Percentiles rank a stretch among this genome's conserved stretches.
Conservation (phyloP, 2,888 invertebrate species). For the Pristionchus fissidentatus region DNA sequence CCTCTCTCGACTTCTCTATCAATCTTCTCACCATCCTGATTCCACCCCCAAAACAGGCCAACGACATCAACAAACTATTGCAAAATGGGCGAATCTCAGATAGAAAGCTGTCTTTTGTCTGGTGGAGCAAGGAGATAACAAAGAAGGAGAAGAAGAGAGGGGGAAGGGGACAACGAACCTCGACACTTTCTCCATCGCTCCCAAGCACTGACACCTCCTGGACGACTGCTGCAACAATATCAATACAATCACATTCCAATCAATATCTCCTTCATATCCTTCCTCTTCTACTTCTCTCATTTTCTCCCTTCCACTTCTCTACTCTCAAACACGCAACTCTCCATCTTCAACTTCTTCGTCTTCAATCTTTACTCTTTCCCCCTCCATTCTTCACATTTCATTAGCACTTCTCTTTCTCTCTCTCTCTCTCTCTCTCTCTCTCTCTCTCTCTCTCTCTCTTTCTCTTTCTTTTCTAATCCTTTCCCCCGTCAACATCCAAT, state of each 20-base stretch:
- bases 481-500: too few species aligned
- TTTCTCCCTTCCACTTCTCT: background rate
- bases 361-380: background rate
- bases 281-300: background rate
- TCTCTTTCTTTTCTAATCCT: too few species aligned
- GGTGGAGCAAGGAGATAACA: too few species aligned
- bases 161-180: slow-evolving; percentile 65
- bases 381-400: background rate
- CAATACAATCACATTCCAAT: background rate
- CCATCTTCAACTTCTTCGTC: background rate
- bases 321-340: background rate
- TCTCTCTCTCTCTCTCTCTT: too few species aligned
- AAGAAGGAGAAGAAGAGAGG: too few species aligned
- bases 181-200: slow-evolving; percentile 75
- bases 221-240: slow-evolving; percentile 72
- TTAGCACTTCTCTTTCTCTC: background rate
- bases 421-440: too few species aligned
- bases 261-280: background rate
- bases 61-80: too few species aligned
- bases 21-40: too few species aligned
- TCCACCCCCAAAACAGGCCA: too few species aligned
- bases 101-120: too few species aligned
- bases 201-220: slow-evolving; percentile 74
- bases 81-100: too few species aligned
- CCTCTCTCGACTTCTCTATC: too few species aligned